Conservation (phyloP, 2,113 vertebrate genomes). For the Prionailurus bengalensis region DNA sequence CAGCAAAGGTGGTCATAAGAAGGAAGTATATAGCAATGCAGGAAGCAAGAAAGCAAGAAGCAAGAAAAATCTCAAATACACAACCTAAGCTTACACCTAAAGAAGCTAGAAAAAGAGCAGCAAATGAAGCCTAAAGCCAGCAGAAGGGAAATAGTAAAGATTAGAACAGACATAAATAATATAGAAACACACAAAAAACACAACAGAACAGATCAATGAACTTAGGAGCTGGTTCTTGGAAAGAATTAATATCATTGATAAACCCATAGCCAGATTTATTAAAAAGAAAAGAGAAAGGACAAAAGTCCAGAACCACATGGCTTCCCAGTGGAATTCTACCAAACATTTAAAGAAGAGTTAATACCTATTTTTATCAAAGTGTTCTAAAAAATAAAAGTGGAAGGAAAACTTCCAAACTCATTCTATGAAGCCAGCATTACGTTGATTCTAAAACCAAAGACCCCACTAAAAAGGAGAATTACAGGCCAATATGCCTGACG, state of each 20-base stretch:
- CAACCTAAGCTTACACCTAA: background rate
- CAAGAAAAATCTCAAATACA: background rate
- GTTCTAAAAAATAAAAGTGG: background rate
- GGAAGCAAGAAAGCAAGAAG: background rate
- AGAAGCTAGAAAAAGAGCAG: background rate
- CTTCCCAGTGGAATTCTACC: background rate
- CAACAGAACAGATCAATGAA: background rate
- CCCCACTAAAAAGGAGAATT: background rate
- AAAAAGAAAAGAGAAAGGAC: background rate
- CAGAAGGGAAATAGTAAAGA: background rate
- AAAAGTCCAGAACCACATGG: background rate
- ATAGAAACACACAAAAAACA: background rate
- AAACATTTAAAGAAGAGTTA: background rate
- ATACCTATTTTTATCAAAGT: background rate
- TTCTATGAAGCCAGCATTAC: background rate
- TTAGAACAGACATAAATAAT: background rate
- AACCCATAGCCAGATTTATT: background rate
- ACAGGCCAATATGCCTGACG: background rate
- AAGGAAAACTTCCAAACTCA: background rate
- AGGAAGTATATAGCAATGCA: background rate
- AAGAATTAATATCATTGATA: background rate
- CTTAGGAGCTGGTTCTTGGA: background rate
- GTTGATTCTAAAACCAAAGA: background rate
- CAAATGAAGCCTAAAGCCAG: background rate
- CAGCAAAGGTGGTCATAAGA: background rate